Evolutionary conservation across 2,797 vertebrate genomes (phyloP).

Genomic region (Coracias cyanogaster): DNA sequence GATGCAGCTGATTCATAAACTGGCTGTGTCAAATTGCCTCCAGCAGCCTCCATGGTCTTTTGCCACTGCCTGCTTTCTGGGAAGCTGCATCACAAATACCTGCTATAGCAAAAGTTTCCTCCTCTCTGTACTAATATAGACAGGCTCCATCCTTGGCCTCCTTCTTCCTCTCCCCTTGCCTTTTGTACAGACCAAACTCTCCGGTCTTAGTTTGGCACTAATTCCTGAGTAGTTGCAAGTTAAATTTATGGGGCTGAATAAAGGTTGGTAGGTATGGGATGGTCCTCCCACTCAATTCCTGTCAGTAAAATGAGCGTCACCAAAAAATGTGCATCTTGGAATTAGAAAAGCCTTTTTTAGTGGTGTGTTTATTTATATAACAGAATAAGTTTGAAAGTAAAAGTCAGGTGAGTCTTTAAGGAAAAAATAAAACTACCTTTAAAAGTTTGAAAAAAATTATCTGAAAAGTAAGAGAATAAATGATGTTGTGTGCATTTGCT

Average conservation of each 20-base stretch:
- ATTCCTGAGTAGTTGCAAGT: not conserved
- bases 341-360: not conserved
- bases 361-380: not conserved
- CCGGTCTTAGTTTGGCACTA: not conserved
- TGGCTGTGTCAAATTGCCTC: not conserved
- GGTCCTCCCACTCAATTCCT: not conserved
- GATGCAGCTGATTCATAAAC: not conserved
- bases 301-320: not conserved
- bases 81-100: not conserved
- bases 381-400: not conserved
- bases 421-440: not conserved
- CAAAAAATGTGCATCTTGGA: not conserved
- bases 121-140: rapidly evolving
- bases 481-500: no score
- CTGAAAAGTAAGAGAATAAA: not conserved
- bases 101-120: not conserved
- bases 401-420: not conserved
- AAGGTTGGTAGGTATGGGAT: not conserved
- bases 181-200: not conserved
- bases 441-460: not conserved
- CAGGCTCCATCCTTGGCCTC: not conserved
- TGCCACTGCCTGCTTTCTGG: not conserved
- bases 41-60: not conserved
- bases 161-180: not conserved
- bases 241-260: not conserved